Evolutionary conservation across 2,797 vertebrate species (phyloP).

Genomic region (Sylvia borin): DNA sequence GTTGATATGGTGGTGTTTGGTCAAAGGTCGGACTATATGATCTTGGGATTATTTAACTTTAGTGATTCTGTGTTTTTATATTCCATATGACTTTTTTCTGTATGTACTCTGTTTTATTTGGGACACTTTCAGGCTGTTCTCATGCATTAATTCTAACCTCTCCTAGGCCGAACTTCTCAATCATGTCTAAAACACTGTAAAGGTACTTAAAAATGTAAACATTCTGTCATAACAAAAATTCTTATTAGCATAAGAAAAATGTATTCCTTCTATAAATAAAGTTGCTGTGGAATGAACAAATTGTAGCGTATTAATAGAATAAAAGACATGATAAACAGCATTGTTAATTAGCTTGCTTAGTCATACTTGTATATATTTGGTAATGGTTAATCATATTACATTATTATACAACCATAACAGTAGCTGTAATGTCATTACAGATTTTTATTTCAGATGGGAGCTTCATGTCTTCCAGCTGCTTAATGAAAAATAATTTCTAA

Average conservation of each 20-base stretch:
- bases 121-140: background rate
- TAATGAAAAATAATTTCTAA: conserved; percentile 50
- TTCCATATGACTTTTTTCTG: background rate
- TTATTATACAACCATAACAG: background rate
- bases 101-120: background rate
- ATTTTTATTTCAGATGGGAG: conserved; percentile 45
- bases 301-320: conserved; percentile 2
- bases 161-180: background rate
- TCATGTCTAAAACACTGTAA: background rate
- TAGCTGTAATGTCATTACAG: conserved; percentile 30
- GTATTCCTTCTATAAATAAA: background rate
- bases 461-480: conserved; percentile 5
- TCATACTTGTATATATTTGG: conserved; percentile 10
- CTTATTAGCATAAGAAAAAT: background rate
- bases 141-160: background rate
- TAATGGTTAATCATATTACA: conserved; percentile 33
- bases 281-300: background rate
- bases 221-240: background rate
- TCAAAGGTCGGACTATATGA: background rate
- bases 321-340: background rate
- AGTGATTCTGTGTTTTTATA: background rate
- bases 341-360: conserved; percentile 43
- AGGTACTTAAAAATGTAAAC: background rate
- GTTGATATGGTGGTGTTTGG: background rate
- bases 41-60: background rate